Evolutionary conservation across 1,140 invertebrate species (phyloP).

Genomic region (Frieseomelitta varia): DNA sequence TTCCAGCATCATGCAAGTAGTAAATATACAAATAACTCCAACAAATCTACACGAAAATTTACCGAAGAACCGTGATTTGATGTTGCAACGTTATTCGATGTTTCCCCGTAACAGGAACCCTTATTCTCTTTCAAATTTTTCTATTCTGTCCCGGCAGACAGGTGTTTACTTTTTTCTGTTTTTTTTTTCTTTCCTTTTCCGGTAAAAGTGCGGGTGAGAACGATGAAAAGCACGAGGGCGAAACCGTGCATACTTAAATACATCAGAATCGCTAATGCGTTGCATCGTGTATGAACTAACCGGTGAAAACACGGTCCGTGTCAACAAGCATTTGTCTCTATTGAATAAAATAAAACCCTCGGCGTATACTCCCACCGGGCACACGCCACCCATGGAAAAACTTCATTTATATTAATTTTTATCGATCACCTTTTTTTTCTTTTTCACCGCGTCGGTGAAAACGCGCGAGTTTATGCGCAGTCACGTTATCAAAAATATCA

Average conservation of each 20-base stretch:
- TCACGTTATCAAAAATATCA: constrained; percentile 15
- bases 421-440: background rate
- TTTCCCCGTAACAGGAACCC: background rate
- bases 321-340: constrained; percentile 25
- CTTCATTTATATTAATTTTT: constrained; percentile 32
- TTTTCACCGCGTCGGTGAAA: too few species aligned
- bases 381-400: constrained; percentile 1
- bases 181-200: too few species aligned
- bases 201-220: background rate
- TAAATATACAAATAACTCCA: background rate
- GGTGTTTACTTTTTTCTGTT: background rate
- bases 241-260: constrained; percentile 20
- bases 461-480: background rate
- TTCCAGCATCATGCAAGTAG: background rate
- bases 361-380: background rate
- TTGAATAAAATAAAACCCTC: constrained; percentile 28
- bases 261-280: constrained; percentile 26
- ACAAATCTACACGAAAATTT: background rate
- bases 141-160: background rate
- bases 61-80: background rate
- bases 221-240: constrained; percentile 1
- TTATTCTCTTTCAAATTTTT: background rate
- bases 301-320: constrained; percentile 5
- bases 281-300: constrained; percentile 23
- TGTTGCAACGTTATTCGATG: background rate